These are phyloP conservation scores for Erpetoichthys calabaricus DNA, from an alignment of 2,797 vertebrate species.

Conservation along the genomic window DNA sequence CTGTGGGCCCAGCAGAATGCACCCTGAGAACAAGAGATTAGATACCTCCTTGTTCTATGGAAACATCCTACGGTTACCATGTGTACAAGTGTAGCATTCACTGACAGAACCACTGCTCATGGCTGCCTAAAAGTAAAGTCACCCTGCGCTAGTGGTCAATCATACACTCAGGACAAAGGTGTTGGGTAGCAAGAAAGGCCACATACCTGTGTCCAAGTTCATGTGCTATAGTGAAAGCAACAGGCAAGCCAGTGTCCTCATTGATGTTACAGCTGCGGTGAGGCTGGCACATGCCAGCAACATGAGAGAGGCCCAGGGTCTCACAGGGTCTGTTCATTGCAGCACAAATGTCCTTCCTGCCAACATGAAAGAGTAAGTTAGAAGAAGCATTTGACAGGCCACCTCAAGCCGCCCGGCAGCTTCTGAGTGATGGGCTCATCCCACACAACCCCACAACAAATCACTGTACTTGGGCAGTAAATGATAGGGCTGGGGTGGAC, in stretches of 20 bases:
- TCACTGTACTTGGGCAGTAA: neutral
- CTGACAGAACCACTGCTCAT: no score
- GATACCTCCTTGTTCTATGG: no score
- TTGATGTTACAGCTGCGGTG: conserved; percentile 88
- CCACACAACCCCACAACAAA: neutral
- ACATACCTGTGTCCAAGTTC: conserved; percentile 94
- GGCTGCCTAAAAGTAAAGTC: no score
- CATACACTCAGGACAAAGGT: no score
- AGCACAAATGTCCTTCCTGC: conserved; percentile 87
- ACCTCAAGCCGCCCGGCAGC: neutral
- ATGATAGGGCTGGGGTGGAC: no score
- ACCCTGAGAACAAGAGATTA: no score
- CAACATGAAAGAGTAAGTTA: neutral
- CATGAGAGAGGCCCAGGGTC: conserved; percentile 86
- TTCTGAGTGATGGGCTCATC: neutral
- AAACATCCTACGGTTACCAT: no score
- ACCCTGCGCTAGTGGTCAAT: no score
- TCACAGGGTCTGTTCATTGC: conserved; percentile 83
- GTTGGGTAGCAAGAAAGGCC: no score
- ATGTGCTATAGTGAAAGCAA: conserved; percentile 89
- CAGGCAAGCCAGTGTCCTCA: conserved; percentile 82
- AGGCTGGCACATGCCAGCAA: conserved; percentile 87
- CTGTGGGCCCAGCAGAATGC: no score
- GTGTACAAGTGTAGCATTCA: no score
- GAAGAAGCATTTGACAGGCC: no score